Base-by-base conservation (phyloP, 1,140 invertebrate genomes). In the Anthonomus grandis region DNA sequence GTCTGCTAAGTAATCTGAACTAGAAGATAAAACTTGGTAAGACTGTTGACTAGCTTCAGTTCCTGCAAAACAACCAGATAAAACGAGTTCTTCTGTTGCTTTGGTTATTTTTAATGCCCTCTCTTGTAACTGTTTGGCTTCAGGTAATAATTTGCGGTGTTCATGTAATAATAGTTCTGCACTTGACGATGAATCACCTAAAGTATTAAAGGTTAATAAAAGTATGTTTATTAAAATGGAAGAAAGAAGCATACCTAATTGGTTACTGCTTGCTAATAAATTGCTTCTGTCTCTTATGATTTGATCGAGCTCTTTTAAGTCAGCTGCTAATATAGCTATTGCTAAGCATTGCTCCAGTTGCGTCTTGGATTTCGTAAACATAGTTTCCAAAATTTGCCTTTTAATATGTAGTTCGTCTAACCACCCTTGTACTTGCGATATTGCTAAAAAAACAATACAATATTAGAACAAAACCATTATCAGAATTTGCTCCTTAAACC, bases 321-420 rank as follows among this genome's bases (percentile, higher is more conserved):
- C 87, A 18, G 81, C 79, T 17, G 87, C 86, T 5, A 92, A 74
- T 50, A 89, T 72, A 38, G 86, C 85, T 17, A 91, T 74, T 27
- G 86, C 86, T 52, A 91, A 74, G 59, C 87, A 87, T 71, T 93
- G 87, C 65, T 91, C 88, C 56, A 92, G 76, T 64, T 87, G 80
- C 1, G 75, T 78, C 67, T 85, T 85, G 57, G 83, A 75, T 75
- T 75, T 83, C 57, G 82, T 79, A 78, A 87, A 91, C n/a, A 84
- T 80, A 6, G 83, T 71, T 69, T 93, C 90, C 23, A 93, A 75
- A 57, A 81, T 74, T 59, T 83, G 81, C 59, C 91, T 75, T 61
- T 85, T 79, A 65, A 92, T 86, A 61, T 93, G 91, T 15, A 93
- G 74, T 23, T 80, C 79, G 66, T 91, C 87, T 58, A 90, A 64